Evolutionary conservation across 2,113 vertebrate species (phyloP).

Genomic region (Coracopsis vasa): DNA sequence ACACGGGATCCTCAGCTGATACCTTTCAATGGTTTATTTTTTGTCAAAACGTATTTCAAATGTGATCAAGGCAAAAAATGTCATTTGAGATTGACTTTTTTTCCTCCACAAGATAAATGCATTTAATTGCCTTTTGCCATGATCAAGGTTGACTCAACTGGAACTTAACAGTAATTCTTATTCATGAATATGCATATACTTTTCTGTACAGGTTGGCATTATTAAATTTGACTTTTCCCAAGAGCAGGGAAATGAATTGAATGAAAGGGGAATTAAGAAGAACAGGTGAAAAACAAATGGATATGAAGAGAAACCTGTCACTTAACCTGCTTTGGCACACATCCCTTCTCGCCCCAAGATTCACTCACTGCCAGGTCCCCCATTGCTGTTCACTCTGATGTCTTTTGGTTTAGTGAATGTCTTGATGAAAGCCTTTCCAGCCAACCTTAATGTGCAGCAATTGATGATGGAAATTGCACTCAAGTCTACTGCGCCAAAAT

Average conservation of each 20-base stretch:
- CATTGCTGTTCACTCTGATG: not conserved
- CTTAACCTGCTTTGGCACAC: not conserved
- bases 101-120: not conserved
- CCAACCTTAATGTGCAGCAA: not conserved
- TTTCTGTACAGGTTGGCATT: slow-evolving; percentile 28
- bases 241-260: slow-evolving; percentile 49
- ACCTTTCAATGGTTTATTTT: not conserved
- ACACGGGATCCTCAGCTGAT: not conserved
- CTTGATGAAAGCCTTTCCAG: not conserved
- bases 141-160: slow-evolving; percentile 54
- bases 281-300: slow-evolving; percentile 45
- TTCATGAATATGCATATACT: slow-evolving; percentile 63
- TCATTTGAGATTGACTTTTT: slow-evolving; percentile 24
- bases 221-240: slow-evolving; percentile 63
- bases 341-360: not conserved
- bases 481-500: not conserved
- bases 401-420: not conserved
- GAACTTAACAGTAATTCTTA: slow-evolving; percentile 69
- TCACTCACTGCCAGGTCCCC: not conserved
- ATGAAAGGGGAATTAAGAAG: slow-evolving; percentile 43
- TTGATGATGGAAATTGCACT: not conserved
- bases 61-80: not conserved
- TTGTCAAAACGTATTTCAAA: slow-evolving; percentile 20
- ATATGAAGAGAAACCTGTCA: not conserved
- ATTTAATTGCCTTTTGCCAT: slow-evolving; percentile 64